A percentile compares a stretch with the other conserved stretches of the same genome.
phyloP scores from a whole-genome alignment of 1,140 invertebrate genomes.

The Drosophila ercepeae region DNA sequence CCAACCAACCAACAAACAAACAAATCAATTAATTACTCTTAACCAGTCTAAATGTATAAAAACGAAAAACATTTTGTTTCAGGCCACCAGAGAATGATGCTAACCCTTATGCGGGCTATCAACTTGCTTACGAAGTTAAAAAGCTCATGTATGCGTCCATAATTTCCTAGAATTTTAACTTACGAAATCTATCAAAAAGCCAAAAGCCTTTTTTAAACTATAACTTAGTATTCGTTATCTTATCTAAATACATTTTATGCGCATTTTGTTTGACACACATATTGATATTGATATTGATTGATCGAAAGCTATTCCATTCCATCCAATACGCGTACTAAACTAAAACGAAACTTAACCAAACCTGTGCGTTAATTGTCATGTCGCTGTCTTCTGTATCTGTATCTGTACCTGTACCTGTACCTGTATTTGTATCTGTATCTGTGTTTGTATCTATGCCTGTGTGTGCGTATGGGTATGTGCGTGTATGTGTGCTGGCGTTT shows the following conservation, averaged over 20 bases:
- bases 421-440: slow-evolving; percentile 36
- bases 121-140: slow-evolving; percentile 99
- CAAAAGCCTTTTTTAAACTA: slow-evolving; percentile 60
- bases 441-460: slow-evolving; percentile 35
- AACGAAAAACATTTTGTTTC: slow-evolving; percentile 85
- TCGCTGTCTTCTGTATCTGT: slow-evolving; percentile 63
- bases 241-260: slow-evolving; percentile 72
- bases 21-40: slow-evolving; percentile 51
- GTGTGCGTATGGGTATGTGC: slow-evolving; percentile 17
- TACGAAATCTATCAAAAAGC: slow-evolving; percentile 53
- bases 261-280: slow-evolving; percentile 75
- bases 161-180: slow-evolving; percentile 77
- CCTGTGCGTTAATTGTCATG: slow-evolving; percentile 64
- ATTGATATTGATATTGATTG: slow-evolving; percentile 60
- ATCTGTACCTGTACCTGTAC: slow-evolving; percentile 38
- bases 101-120: slow-evolving; percentile 95
- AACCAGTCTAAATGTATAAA: slow-evolving; percentile 77
- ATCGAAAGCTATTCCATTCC: slow-evolving; percentile 76
- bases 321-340: slow-evolving; percentile 54
- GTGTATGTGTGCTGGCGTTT: slow-evolving; percentile 14
- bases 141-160: slow-evolving; percentile 97
- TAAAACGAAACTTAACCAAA: slow-evolving; percentile 39
- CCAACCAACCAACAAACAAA: slow-evolving; percentile 5
- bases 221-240: slow-evolving; percentile 75
- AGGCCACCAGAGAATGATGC: slow-evolving; percentile 93